Evolutionary conservation across 2,113 vertebrate species (phyloP), one percentile per base, ranked within the genome.

Genomic region (Rissa tridactyla): DNA sequence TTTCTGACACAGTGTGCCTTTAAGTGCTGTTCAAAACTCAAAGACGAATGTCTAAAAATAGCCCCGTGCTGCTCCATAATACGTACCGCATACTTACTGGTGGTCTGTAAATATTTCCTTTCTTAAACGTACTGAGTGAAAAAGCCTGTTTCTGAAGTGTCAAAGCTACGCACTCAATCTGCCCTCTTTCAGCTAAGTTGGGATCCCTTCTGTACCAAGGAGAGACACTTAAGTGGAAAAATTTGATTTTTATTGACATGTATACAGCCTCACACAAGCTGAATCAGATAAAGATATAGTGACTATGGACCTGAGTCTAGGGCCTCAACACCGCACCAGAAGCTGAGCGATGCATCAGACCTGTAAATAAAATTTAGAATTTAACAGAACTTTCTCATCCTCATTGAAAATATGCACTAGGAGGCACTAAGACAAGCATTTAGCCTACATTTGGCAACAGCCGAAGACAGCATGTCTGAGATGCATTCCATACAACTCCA

Each of bases 291-390:
- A 79, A 86, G 15, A 19, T 29, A 30, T 0, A 38, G 30, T 29
- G 16, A 34, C 13, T 79, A 6, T 0, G 0, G 52, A 81, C 44
- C 11, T 1, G 1, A 52, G 44, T 26, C 17, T 36, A 40, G 71
- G 32, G 60, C 11, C 11, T 58, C 16, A 30, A 40, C 22, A 42
- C 40, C 5, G 3, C 47, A 47, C 14, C 25, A 57, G 62, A 34
- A 82, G 19, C 26, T 38, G n/a, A 49, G 25, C 22, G 12, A 26
- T 78, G 11, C 27, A 49, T 70, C 22, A 81, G 47, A 66, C 25
- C 15, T 25, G 3, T 34, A 75, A 54, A 78, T 47, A 46, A 55
- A 0, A 51, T 64, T 91, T 68, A n/a, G 36, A 87, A 69, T 88
- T 76, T 52, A 52, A 76, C 30, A 27, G 34, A 57, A 13, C 13